A percentile compares a stretch with the other conserved stretches of the same genome.
phyloP scores from a whole-genome alignment of 1,140 invertebrate genomes.

The Drosophila asahinai region DNA sequence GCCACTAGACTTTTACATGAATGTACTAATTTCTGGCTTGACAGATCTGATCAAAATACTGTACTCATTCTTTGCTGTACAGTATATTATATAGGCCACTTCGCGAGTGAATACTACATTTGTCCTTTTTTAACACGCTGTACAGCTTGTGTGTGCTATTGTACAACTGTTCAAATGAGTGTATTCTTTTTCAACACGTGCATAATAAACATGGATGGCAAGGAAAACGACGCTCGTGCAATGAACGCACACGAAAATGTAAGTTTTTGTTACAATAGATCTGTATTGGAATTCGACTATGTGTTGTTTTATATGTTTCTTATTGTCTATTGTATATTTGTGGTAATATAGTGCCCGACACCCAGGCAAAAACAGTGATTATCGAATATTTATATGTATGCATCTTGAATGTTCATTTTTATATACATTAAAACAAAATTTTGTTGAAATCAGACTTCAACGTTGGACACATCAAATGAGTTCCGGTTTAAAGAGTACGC shows the following conservation, averaged over 20 bases:
- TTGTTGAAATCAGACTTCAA: not conserved
- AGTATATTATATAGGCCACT: not conserved
- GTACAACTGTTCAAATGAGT: not conserved
- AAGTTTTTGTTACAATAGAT: constrained; percentile 3
- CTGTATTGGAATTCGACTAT: too few relatives aligned
- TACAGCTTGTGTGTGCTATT: not conserved
- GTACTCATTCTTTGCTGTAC: constrained; percentile 8
- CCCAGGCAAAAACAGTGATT: too few relatives aligned
- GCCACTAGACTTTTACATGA: not conserved
- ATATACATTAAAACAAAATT: too few relatives aligned
- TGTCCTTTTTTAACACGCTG: not conserved
- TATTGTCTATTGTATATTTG: constrained; percentile 9
- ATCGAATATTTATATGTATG: not conserved
- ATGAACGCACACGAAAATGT: constrained; percentile 6
- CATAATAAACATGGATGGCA: not conserved
- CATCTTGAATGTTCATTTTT: too few relatives aligned
- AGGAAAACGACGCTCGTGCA: constrained; percentile 12
- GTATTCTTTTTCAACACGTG: too few relatives aligned
- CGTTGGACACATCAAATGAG: not conserved
- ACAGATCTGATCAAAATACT: constrained; percentile 2
- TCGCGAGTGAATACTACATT: not conserved
- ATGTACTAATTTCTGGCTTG: not conserved
- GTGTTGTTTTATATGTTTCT: too few relatives aligned
- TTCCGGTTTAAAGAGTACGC: constrained; percentile 1
- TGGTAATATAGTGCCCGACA: constrained; percentile 6